Evolutionary conservation across 2,888 invertebrate genomes (phyloP).

Genomic region (Cordylochernes scorpioides): DNA sequence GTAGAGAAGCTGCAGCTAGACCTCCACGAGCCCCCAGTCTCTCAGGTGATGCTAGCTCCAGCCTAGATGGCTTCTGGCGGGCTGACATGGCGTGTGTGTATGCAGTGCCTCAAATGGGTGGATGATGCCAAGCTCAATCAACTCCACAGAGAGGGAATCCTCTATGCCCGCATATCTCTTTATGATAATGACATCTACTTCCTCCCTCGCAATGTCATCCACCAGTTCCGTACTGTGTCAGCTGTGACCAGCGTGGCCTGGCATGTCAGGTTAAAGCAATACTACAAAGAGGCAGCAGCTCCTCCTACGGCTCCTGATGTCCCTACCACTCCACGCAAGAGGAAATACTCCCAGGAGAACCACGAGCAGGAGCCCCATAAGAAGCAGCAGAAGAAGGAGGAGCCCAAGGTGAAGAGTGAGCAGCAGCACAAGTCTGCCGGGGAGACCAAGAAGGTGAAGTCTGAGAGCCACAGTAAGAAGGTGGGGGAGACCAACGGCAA

Average conservation of each 20-base stretch:
- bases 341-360: no score
- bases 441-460: no score
- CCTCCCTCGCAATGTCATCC: conserved; percentile 83
- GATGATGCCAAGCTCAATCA: conserved; percentile 95
- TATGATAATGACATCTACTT: conserved; percentile 94
- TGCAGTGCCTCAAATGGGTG: conserved; percentile 55
- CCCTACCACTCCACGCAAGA: no score
- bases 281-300: no score
- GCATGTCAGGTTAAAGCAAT: conserved; percentile 77
- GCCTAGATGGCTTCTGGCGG: conserved; percentile 1
- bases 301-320: no score
- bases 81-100: not conserved
- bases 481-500: no score
- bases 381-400: no score
- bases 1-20: conserved; percentile 76
- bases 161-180: conserved; percentile 66
- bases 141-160: conserved; percentile 66
- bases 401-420: no score
- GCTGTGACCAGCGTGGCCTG: conserved; percentile 40
- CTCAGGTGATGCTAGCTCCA: conserved; percentile 34
- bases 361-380: no score
- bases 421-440: no score
- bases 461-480: no score
- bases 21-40: conserved; percentile 89
- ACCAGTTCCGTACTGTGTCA: conserved; percentile 75